These are phyloP conservation scores for Xiphophorus couchianus DNA, from an alignment of 2,113 vertebrate species.

Conservation along the genomic window DNA sequence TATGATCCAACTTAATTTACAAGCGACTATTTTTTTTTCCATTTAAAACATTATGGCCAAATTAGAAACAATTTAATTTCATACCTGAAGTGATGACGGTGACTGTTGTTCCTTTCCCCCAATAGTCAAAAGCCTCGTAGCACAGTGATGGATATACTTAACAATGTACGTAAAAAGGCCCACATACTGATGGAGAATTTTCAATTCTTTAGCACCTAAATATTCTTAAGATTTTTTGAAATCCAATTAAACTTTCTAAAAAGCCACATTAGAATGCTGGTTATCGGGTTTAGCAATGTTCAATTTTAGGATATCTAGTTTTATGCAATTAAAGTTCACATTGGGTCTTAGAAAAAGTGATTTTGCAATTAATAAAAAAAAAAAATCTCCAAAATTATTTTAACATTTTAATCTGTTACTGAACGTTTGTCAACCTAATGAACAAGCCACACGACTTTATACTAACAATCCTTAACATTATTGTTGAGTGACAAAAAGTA, in stretches of 20 bases:
- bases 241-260: too few species aligned
- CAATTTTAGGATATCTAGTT: too few species aligned
- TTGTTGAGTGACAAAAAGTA: not conserved
- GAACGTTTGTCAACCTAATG: not conserved
- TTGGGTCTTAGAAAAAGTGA: too few species aligned
- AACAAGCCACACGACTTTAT: not conserved
- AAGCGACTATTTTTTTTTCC: too few species aligned
- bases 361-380: not conserved
- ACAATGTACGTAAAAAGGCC: not conserved
- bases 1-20: not conserved
- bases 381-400: not conserved
- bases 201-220: too few species aligned
- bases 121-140: constrained; percentile 34
- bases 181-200: not conserved
- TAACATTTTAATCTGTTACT: not conserved
- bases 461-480: not conserved
- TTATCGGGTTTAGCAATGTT: too few species aligned
- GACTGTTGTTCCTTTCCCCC: constrained; percentile 46
- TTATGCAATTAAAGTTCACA: too few species aligned
- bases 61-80: not conserved
- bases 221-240: too few species aligned
- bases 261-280: too few species aligned
- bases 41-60: not conserved
- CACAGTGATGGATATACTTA: constrained; percentile 20
- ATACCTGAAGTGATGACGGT: constrained; percentile 33